Percentiles rank a stretch among this genome's conserved stretches.
Conservation (phyloP, 23 tunicate genomes). For the Oikopleura vanhoeffeni region DNA sequence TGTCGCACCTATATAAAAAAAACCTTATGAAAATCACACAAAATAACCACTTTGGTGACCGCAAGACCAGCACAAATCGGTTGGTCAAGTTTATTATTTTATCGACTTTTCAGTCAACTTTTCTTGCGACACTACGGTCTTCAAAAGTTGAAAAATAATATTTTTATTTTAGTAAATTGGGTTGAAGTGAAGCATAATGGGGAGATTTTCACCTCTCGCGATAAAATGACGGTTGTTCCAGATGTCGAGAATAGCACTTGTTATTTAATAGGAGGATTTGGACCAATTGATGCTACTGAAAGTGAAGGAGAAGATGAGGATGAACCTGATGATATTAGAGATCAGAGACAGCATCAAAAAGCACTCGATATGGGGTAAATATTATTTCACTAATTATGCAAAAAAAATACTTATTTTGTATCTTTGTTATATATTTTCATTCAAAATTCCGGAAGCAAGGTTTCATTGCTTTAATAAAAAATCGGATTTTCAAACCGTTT, state of each 20-base stretch:
- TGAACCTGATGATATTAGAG: not conserved
- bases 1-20: too few relatives aligned
- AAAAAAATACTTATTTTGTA: not conserved
- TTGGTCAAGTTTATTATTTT: too few relatives aligned
- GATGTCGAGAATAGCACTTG: not conserved
- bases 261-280: not conserved
- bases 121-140: too few relatives aligned
- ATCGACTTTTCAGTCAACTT: too few relatives aligned
- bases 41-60: too few relatives aligned
- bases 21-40: too few relatives aligned
- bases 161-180: conserved; percentile 1
- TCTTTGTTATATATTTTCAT: too few relatives aligned
- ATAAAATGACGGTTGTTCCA: not conserved
- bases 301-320: not conserved
- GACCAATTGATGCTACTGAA: not conserved
- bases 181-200: not conserved
- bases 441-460: too few relatives aligned
- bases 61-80: too few relatives aligned
- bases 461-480: too few relatives aligned
- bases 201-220: not conserved
- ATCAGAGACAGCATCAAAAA: not conserved
- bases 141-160: too few relatives aligned
- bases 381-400: not conserved
- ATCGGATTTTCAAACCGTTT: too few relatives aligned
- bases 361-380: not conserved